Evolutionary conservation across 2,113 vertebrate genomes (phyloP).

Genomic region (Microtus ochrogaster): DNA sequence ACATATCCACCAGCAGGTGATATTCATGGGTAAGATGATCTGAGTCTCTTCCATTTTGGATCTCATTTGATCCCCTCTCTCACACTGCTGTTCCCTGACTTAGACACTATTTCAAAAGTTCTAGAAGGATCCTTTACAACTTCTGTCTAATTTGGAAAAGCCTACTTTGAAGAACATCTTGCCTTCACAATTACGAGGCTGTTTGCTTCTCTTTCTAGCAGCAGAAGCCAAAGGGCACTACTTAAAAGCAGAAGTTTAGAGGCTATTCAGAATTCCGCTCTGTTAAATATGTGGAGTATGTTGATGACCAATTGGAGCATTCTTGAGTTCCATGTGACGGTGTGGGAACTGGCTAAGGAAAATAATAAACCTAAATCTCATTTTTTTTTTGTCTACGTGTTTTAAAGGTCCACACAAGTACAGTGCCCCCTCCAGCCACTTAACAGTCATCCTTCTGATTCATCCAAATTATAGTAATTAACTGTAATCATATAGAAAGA

Average conservation of each 20-base stretch:
- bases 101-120: neutral
- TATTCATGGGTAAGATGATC: constrained; percentile 58
- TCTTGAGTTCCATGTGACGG: neutral
- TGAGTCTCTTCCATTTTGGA: neutral
- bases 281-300: neutral
- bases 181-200: neutral
- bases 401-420: constrained; percentile 47
- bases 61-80: neutral
- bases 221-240: neutral
- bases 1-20: constrained; percentile 67
- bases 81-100: neutral
- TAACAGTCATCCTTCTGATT: neutral
- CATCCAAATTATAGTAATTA: constrained; percentile 50
- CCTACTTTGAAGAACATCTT: neutral
- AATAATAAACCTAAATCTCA: neutral
- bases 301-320: neutral
- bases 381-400: neutral
- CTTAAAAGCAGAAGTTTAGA: neutral
- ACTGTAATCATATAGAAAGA: constrained; percentile 23
- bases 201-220: neutral
- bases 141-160: neutral
- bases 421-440: neutral
- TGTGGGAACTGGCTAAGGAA: neutral
- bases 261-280: neutral
- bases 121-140: neutral